Evolutionary conservation across 2,113 vertebrate genomes (phyloP), one percentile per base, ranked within the genome.

Genomic region (Gyps fulvus): DNA sequence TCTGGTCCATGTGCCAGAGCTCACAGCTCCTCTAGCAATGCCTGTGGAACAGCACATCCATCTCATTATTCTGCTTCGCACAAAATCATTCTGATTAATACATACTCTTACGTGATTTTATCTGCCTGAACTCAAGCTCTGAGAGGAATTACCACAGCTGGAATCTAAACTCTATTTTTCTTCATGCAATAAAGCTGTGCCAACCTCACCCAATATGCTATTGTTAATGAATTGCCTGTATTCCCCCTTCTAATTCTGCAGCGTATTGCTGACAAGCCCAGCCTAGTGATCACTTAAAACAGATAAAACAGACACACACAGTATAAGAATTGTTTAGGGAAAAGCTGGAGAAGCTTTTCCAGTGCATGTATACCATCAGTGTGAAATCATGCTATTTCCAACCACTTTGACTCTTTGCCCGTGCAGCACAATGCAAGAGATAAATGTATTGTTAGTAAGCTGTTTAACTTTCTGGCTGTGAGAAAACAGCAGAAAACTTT

Each of bases 41-140:
- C 6, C 3, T 0, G 0, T 31, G 29, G 17, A 69, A 38, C 15
- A 73, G 6, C 26, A 4, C 19, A 43, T 49, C 79, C 9, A 32
- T 52, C 23, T 77, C 3, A 7, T 55, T 45, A 23, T 14, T 62
- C 55, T 70, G 43, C 40, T 78, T 71, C n/a, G 29, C 7, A 47
- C 7, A 52, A 61, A 70, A 29, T 25, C 17, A 10, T 88, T 90
- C 50, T 52, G 55, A 78, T 66, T 54, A 31, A 43, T 70, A 34
- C 10, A 13, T 38, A 27, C 17, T 70, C 32, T 57, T 45, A 11
- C 3, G 9, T 57, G 45, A 52, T 84, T 82, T 73, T 57, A 19
- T 45, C 20, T 70, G 34, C 31, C 34, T 4, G 6, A 54, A 91
- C 16, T 58, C 50, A 58, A 34, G 12, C 47, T 83, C 52, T 63